Conservation (phyloP, 2,113 vertebrate species). For the Apodemus speciosus region DNA sequence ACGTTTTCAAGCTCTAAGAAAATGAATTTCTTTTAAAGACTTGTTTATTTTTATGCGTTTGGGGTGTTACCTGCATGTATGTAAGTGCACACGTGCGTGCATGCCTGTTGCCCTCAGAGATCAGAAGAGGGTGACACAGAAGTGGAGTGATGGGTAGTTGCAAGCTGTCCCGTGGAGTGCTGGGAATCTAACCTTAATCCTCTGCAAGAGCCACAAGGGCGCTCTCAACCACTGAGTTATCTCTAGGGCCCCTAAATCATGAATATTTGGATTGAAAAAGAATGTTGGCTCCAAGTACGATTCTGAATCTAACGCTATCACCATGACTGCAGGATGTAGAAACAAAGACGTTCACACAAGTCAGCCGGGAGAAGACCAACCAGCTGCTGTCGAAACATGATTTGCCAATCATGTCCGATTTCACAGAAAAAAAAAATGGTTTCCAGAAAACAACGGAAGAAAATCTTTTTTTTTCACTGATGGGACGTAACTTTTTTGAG, state of each 20-base stretch:
- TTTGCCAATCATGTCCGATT: neutral
- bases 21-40: neutral
- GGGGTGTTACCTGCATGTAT: neutral
- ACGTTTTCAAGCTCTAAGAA: neutral
- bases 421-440: neutral
- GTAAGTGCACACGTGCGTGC: neutral
- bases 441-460: slow-evolving; percentile 47
- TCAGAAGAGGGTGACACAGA: neutral
- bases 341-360: slow-evolving; percentile 22
- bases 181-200: neutral
- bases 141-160: neutral
- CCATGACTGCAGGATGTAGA: neutral
- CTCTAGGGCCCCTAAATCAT: neutral
- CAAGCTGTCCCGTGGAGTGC: neutral
- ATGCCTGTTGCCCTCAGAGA: neutral
- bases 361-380: neutral
- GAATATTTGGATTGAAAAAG: neutral
- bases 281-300: slow-evolving; percentile 23
- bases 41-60: neutral
- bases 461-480: neutral
- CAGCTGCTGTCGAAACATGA: neutral
- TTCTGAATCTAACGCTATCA: neutral
- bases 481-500: neutral
- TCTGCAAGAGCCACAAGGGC: neutral
- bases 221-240: neutral